Evolutionary conservation across 2,113 vertebrate genomes (phyloP).

Genomic region (Xerus inauris): DNA sequence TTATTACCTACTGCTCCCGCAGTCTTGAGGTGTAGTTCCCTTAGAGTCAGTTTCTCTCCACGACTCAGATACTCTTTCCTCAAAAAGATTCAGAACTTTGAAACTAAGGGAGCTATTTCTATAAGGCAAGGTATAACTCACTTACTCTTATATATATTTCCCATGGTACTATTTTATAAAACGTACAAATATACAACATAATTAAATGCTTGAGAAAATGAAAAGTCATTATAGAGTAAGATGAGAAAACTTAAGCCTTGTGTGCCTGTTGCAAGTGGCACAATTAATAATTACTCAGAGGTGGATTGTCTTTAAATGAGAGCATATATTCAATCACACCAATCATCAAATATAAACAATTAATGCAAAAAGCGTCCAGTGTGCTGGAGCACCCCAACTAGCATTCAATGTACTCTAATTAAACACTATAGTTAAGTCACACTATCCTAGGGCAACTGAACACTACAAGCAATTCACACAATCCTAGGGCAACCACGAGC

Average conservation of each 20-base stretch:
- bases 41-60: neutral
- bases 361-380: too few species aligned
- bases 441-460: too few species aligned
- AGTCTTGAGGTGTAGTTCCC: neutral
- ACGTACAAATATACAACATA: neutral
- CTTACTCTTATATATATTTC: neutral
- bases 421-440: too few species aligned
- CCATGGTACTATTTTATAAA: neutral
- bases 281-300: too few species aligned
- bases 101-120: neutral
- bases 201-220: constrained; percentile 38
- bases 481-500: too few species aligned
- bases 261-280: too few species aligned
- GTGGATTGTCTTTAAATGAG: too few species aligned
- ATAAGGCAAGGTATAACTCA: neutral
- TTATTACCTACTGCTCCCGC: neutral
- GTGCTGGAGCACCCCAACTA: too few species aligned
- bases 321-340: too few species aligned
- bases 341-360: too few species aligned
- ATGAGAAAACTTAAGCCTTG: neutral
- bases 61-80: neutral
- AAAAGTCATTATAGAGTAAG: constrained; percentile 7
- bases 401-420: too few species aligned
- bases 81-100: neutral
- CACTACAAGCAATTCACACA: too few species aligned